phyloP scores from a whole-genome alignment of 2,888 invertebrate species.

The Phengaris alcon region DNA sequence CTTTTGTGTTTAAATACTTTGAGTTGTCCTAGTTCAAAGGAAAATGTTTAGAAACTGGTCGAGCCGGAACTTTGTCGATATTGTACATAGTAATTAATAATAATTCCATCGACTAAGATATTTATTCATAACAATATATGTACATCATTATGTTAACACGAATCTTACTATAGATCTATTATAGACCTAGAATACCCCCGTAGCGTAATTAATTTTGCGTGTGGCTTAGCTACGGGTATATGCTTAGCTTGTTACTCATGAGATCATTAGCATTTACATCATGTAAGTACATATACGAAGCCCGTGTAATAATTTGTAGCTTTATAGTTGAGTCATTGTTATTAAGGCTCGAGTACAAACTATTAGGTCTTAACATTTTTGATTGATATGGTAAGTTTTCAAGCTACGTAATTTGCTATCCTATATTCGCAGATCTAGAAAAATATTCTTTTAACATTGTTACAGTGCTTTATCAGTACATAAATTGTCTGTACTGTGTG shows the following conservation, averaged over 20 bases:
- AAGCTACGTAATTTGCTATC: neutral
- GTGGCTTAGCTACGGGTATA: neutral
- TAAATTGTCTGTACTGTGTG: too few relatives aligned
- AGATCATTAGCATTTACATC: slow-evolving; percentile 1
- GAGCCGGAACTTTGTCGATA: too few relatives aligned
- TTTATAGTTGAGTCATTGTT: neutral
- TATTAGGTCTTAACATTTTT: neutral
- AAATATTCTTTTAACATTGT: neutral
- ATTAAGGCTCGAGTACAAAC: neutral
- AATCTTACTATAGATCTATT: neutral
- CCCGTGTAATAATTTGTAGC: too few relatives aligned
- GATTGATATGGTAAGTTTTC: neutral
- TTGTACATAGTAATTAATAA: too few relatives aligned
- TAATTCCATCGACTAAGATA: too few relatives aligned
- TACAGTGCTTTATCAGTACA: neutral
- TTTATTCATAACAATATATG: too few relatives aligned
- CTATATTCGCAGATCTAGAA: neutral
- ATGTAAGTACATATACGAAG: neutral
- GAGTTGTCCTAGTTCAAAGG: too few relatives aligned
- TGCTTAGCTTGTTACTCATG: neutral
- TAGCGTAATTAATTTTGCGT: neutral
- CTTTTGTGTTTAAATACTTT: too few relatives aligned
- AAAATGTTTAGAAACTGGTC: too few relatives aligned
- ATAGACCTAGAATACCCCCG: neutral
- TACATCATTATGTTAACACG: too few relatives aligned